Base-by-base conservation (phyloP, 2,888 invertebrate species). In the Napeogenes sylphis region DNA sequence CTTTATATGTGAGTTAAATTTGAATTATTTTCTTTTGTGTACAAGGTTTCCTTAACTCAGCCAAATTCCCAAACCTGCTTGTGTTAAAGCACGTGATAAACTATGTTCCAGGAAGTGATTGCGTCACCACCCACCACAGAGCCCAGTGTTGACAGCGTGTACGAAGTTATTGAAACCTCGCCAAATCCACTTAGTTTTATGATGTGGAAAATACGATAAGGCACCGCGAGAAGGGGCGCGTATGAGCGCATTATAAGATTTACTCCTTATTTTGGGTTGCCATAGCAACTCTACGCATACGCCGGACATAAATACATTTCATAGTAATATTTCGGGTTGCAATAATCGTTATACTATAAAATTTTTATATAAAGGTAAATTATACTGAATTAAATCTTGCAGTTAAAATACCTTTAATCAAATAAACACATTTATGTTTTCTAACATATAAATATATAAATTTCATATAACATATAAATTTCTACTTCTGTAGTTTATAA, bases 101-200 rank as follows among this genome's bases (percentile, higher is more conserved):
- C 42, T 38, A 42, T 59, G 42, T 59, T 58, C 55, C 57, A 42
- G 38, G 14, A 38, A 56, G 56, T 61, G 53, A 63, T 68, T 63
- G 68, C 71, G 70, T 73, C 71, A 74, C 66, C 72, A 67, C n/a
- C 70, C 58, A 64, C 66, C 69, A 61, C 70, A 70, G 64, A 63
- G 70, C 71, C 54, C 10, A 51, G 59, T 60, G 64, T 56, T 74
- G 73, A 68, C 64, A 71, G 71, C 72, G 74, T 73, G 70, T 72
- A 73, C 71, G 75, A 80, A 83, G 78, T 83, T 86, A 87, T 87
- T 86, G 87, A 87, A 85, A 83, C 84, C 79, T 84, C 79, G 81
- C 80, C 77, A 84, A 84, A 87, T 87, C 85, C 87, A 86, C 87
- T 87, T 84, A 87, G 85, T 81, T 84, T 84, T 83, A 86, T 86